phyloP scores from a whole-genome alignment of 2,797 vertebrate species.

The Pantherophis alleghaniensis region DNA sequence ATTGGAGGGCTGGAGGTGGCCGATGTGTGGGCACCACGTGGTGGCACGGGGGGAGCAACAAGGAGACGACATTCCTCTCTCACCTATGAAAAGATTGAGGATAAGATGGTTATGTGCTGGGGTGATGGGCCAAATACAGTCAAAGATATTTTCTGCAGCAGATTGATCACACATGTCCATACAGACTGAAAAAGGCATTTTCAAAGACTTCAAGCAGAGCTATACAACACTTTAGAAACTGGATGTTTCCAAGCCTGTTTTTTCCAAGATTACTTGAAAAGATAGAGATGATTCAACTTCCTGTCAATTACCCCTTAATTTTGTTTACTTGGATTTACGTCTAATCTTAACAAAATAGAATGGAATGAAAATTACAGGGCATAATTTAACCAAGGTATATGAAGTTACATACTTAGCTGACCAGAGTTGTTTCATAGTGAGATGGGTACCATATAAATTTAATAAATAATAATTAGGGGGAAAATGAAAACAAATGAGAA shows the following conservation, averaged over 20 bases:
- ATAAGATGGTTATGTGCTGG: neutral
- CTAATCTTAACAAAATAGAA: neutral
- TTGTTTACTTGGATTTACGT: neutral
- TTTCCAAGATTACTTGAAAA: neutral
- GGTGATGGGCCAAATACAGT: neutral
- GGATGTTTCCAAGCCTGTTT: neutral
- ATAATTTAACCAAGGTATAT: neutral
- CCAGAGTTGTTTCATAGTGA: neutral
- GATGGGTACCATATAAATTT: neutral
- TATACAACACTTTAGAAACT: neutral
- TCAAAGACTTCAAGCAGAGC: neutral
- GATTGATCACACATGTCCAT: too few relatives aligned
- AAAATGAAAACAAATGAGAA: neutral
- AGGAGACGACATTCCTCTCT: conserved; percentile 95
- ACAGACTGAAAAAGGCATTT: neutral
- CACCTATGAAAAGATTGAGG: conserved; percentile 73
- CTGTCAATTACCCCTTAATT: neutral
- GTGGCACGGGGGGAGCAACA: conserved; percentile 91
- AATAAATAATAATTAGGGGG: neutral
- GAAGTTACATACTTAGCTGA: neutral
- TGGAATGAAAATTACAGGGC: neutral
- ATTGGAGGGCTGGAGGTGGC: conserved; percentile 81
- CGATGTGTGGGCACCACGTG: conserved; percentile 79
- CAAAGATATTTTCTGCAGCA: neutral
- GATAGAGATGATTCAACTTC: neutral